Conservation (phyloP, 2,888 invertebrate genomes). For the Selenia dentaria region DNA sequence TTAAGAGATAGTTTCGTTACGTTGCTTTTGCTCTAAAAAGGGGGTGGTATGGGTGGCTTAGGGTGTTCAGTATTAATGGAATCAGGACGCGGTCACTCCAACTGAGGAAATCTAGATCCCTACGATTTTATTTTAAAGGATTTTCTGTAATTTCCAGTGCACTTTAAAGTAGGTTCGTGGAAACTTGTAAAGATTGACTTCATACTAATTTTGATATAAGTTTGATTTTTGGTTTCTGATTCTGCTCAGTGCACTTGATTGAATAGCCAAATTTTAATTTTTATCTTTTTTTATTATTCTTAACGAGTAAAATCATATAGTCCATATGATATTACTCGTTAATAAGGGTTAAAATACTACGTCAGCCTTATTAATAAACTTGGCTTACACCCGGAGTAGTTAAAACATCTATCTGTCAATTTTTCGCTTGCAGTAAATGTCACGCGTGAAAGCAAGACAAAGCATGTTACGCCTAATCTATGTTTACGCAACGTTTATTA, state of each 20-base stretch:
- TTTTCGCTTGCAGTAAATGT: no score
- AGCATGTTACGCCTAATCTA: no score
- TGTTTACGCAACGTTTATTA: no score
- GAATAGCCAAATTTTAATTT: no score
- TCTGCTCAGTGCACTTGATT: constrained; percentile 27
- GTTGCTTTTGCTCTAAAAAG: constrained; percentile 41
- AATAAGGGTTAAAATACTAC: no score
- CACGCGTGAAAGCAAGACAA: no score
- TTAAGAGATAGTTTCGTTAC: constrained; percentile 68
- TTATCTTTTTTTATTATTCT: no score
- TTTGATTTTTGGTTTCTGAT: constrained; percentile 43
- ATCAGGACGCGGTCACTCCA: constrained; percentile 63
- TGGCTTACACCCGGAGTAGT: no score
- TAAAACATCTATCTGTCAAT: no score
- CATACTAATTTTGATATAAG: constrained; percentile 51
- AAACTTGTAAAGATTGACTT: constrained; percentile 53
- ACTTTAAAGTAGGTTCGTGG: constrained; percentile 50
- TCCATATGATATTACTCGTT: no score
- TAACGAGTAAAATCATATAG: no score
- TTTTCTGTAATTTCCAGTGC: constrained; percentile 58
- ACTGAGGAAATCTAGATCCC: constrained; percentile 46
- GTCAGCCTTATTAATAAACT: no score
- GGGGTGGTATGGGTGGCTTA: constrained; percentile 36
- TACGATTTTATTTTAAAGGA: constrained; percentile 68
- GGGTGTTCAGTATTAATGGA: constrained; percentile 56